A percentile compares a stretch with the other conserved stretches of the same genome.
Evolutionary conservation across 2,888 invertebrate species (phyloP).

Genomic region (Drosophila neonasuta): DNA sequence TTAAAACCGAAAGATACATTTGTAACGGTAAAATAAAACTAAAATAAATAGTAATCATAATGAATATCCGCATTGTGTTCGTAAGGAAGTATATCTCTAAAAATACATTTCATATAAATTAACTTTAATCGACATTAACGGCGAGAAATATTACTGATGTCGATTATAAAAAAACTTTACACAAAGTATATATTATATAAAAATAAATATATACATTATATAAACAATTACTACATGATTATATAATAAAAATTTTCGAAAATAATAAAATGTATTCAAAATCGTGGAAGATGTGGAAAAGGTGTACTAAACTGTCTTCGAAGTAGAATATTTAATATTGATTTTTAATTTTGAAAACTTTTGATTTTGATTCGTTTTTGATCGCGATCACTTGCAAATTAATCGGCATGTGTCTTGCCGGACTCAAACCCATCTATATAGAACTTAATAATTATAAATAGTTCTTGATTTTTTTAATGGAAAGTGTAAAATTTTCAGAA

Average conservation of each 20-base stretch:
- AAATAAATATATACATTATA: conserved; percentile 41
- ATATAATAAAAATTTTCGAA: conserved; percentile 67
- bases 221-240: conserved; percentile 57
- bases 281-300: no score
- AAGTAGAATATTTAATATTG: no score
- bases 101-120: conserved; percentile 55
- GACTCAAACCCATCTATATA: no score
- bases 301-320: no score
- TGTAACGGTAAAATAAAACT: conserved; percentile 2
- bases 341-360: no score
- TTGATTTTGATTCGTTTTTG: no score
- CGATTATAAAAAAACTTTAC: conserved; percentile 45
- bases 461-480: no score
- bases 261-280: conserved; percentile 17
- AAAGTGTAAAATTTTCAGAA: no score
- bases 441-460: no score
- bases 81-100: conserved; percentile 56
- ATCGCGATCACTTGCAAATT: no score
- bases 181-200: conserved; percentile 38
- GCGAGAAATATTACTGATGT: conserved; percentile 43
- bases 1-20: conserved; percentile 37
- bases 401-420: no score
- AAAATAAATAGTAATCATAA: conserved; percentile 35
- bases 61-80: conserved; percentile 73
- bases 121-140: conserved; percentile 49